A percentile compares a stretch with the other conserved stretches of the same genome.
Evolutionary conservation across 2,888 invertebrate genomes (phyloP).

Genomic region (Protula sp.): DNA sequence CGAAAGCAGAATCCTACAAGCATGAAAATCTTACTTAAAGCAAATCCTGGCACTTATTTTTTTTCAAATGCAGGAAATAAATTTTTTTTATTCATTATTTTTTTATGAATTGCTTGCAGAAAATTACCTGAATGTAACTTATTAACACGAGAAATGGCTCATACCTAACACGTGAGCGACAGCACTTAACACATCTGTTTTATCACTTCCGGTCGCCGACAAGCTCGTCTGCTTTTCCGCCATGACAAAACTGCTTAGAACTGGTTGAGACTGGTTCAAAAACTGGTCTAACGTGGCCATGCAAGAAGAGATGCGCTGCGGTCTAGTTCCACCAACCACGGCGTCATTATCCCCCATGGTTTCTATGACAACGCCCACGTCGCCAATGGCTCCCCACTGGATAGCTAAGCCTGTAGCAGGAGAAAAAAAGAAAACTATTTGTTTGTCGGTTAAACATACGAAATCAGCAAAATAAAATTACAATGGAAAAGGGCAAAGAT

Average conservation of each 20-base stretch:
- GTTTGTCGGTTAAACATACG: not conserved
- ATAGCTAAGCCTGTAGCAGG: conserved; percentile 72
- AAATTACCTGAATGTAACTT: too few species aligned
- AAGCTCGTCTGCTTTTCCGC: conserved; percentile 81
- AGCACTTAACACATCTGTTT: too few species aligned
- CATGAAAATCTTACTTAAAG: too few species aligned
- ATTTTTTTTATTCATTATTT: too few species aligned
- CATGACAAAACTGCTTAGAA: conserved; percentile 65
- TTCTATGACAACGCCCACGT: conserved; percentile 87
- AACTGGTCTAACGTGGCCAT: conserved; percentile 81
- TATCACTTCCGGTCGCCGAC: too few species aligned
- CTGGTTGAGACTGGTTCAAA: conserved; percentile 69
- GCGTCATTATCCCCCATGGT: conserved; percentile 82
- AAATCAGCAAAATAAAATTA: not conserved
- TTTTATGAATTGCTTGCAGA: too few species aligned
- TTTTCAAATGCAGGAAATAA: too few species aligned
- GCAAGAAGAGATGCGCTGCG: conserved; percentile 93
- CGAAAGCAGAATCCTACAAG: too few species aligned
- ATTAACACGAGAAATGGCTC: too few species aligned
- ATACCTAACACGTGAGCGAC: too few species aligned
- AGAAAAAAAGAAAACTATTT: not conserved
- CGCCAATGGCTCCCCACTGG: conserved; percentile 99
- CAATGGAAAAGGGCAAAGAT: too few species aligned
- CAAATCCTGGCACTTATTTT: too few species aligned
- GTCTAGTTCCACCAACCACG: conserved; percentile 90